A percentile compares a stretch with the other conserved stretches of the same genome.
Conservation (phyloP, 2,888 invertebrate genomes). For the Anthrax anthrax region DNA sequence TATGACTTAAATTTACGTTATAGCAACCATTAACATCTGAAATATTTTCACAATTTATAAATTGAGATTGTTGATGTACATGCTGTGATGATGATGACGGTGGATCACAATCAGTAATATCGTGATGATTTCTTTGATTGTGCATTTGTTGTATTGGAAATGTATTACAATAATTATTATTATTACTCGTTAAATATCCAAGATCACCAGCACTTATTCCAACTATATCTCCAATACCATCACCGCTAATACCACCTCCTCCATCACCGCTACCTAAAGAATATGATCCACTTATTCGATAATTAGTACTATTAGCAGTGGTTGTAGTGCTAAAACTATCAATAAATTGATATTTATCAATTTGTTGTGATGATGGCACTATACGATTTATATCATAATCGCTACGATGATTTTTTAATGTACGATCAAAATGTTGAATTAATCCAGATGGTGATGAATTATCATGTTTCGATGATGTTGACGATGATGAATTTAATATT, state of each 20-base stretch:
- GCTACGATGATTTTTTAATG: slow-evolving; percentile 3
- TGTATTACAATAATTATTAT: neutral
- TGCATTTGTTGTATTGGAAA: neutral
- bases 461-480: neutral
- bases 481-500: neutral
- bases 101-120: neutral
- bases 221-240: neutral
- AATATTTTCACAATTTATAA: neutral
- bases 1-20: neutral
- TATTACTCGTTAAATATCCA: neutral
- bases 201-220: neutral
- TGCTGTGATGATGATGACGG: neutral
- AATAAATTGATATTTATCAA: slow-evolving; percentile 1
- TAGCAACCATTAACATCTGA: neutral
- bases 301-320: neutral
- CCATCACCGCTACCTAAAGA: neutral
- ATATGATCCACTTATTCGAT: neutral
- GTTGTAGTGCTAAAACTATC: neutral
- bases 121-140: neutral
- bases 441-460: neutral
- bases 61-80: neutral
- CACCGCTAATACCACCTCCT: neutral
- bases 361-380: slow-evolving; percentile 1
- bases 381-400: slow-evolving; percentile 6
- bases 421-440: slow-evolving; percentile 4